Base-by-base conservation (phyloP, 2,797 vertebrate genomes). In the Morus bassanus region DNA sequence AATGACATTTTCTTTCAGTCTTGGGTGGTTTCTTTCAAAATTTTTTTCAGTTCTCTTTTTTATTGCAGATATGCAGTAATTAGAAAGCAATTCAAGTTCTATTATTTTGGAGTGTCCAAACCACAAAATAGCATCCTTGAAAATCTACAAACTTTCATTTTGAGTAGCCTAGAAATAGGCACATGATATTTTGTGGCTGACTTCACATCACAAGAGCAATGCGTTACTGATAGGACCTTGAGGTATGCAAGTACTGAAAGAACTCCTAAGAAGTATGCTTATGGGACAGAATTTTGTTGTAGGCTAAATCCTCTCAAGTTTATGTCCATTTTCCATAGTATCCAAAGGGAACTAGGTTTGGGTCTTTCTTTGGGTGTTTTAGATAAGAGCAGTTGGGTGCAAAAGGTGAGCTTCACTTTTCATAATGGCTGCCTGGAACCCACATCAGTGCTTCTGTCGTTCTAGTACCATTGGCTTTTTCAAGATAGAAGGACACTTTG, bases 71-170 rank as follows among this genome's bases (percentile, higher is more conserved):
- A 43, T 16, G 43, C 43, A 43, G 43, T 43, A 43, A 69, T 95
- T 91, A 96, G 72, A 95, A 94, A 93, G 60, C 77, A 96, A 39
- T 96, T 96, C 33, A 67, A 82, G 43, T 95, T 94, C 78, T 75
- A 2, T 91, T 95, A 77, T 93, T 97, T 94, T 92, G 75, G 68
- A 95, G 94, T 94, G 96, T 95, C 72, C 57, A 80, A 94, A 92
- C 96, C 84, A 77, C 30, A 93, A 92, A 95, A 80, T 93, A 83
- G 7, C 23, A 25, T 94, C 97, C 39, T 91, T 96, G 43, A 91
- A 95, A 91, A 95, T 96, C 85, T 96, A 63, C 53, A 85, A 73
- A 59, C 48, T 92, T 97, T 77, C 31, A 59, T 93, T 95, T 96
- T 96, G 65, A 65, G 48, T 94, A 88, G 28, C 68, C 68, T 96